Conservation (phyloP, 2,797 vertebrate species). For the Thaleichthys pacificus region DNA sequence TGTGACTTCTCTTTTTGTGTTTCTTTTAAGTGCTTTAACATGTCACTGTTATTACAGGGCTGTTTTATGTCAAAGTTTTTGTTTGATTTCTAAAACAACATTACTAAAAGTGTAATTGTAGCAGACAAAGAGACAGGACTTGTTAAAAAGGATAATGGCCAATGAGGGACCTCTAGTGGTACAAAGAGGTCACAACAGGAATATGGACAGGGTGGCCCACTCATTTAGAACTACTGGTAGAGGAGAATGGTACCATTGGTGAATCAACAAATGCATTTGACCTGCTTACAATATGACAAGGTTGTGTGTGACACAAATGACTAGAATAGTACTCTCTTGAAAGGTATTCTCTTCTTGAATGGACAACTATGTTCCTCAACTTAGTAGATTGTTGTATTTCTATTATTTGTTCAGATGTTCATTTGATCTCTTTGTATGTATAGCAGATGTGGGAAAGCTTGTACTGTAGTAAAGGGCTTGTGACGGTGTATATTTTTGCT, state of each 20-base stretch:
- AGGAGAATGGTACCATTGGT: not conserved
- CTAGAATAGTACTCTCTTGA: not conserved
- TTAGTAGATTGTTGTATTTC: not conserved
- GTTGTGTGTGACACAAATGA: too few relatives aligned
- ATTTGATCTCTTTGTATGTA: not conserved
- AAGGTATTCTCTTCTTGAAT: not conserved
- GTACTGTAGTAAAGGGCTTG: not conserved
- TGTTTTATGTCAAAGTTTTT: not conserved
- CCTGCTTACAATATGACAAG: not conserved
- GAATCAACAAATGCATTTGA: not conserved
- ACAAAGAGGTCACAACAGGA: not conserved
- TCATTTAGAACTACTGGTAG: not conserved
- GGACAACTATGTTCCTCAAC: not conserved
- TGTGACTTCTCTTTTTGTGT: not conserved
- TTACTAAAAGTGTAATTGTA: too few relatives aligned
- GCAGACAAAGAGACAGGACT: not conserved
- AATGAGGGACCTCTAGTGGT: constrained; percentile 19
- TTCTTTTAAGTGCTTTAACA: not conserved
- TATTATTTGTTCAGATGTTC: not conserved
- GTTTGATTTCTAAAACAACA: not conserved
- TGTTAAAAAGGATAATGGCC: not conserved
- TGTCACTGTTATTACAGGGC: not conserved
- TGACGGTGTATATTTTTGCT: not conserved
- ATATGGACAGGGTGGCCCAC: not conserved
- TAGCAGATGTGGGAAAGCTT: not conserved